These are phyloP conservation scores for Pristionchus maxplancki DNA, from an alignment of 2,888 invertebrate genomes.

Conservation along the genomic window DNA sequence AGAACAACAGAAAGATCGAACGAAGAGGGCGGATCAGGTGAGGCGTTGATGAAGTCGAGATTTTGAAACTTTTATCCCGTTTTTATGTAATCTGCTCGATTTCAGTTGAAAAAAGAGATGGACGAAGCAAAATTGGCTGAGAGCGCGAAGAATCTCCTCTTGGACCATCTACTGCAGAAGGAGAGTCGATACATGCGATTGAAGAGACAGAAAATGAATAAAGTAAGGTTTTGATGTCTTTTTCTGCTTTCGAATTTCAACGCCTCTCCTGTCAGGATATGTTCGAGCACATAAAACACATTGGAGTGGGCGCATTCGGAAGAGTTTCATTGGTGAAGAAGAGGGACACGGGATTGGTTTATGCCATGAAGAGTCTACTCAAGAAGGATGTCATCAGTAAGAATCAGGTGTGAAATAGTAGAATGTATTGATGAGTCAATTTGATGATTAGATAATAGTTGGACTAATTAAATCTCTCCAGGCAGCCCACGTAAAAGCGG, in stretches of 20 bases:
- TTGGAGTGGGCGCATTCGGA: conserved; percentile 98
- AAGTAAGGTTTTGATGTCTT: conserved; percentile 77
- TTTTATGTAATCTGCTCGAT: not conserved
- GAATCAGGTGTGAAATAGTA: conserved; percentile 58
- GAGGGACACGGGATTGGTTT: conserved; percentile 79
- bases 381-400: conserved; percentile 94
- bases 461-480: conserved; percentile 83
- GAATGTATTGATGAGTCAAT: not conserved
- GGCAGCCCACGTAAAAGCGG: conserved; percentile 99
- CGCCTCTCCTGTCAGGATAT: conserved; percentile 86
- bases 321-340: conserved; percentile 91
- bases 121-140: conserved; percentile 89
- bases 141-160: conserved; percentile 83
- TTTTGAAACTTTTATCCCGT: not conserved
- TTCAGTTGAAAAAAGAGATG: conserved; percentile 96
- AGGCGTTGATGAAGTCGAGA: not conserved
- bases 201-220: conserved; percentile 98
- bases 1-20: conserved; percentile 90
- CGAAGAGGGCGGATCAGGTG: conserved; percentile 71
- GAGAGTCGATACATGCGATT: conserved; percentile 89
- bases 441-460: not conserved
- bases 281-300: conserved; percentile 92
- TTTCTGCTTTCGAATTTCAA: no score
- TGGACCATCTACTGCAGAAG: conserved; percentile 96
- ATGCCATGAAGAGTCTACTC: conserved; percentile 98